These are phyloP conservation scores for Ennomos erosarius DNA, from an alignment of 2,888 invertebrate species.

Conservation along the genomic window DNA sequence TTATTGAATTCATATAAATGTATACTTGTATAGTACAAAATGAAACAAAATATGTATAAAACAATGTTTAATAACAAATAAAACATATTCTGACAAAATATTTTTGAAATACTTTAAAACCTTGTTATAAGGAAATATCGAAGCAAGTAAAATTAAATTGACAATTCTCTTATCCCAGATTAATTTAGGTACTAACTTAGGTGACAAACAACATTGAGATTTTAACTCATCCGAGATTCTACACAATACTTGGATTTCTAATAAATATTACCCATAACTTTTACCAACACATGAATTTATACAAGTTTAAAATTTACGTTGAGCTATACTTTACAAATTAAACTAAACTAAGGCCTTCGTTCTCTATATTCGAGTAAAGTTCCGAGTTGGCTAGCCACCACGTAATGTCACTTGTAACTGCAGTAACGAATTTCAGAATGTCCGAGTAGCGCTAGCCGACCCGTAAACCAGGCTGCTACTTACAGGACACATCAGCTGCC, in stretches of 20 bases:
- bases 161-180: neutral
- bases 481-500: too few species aligned
- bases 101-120: slow-evolving; percentile 5
- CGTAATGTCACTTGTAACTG: too few species aligned
- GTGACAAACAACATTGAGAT: slow-evolving; percentile 17
- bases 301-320: slow-evolving; percentile 28
- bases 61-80: slow-evolving; percentile 38
- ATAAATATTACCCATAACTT: slow-evolving; percentile 16
- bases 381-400: too few species aligned
- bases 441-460: too few species aligned
- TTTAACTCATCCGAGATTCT: slow-evolving; percentile 26
- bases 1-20: too few species aligned
- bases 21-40: slow-evolving; percentile 17
- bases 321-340: slow-evolving; percentile 33
- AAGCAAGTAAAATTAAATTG: slow-evolving; percentile 11
- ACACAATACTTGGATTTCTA: slow-evolving; percentile 10
- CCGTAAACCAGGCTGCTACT: too few species aligned
- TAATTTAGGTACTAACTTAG: neutral
- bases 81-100: slow-evolving; percentile 24
- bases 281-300: neutral
- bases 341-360: too few species aligned
- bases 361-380: too few species aligned
- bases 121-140: neutral
- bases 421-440: too few species aligned
- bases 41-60: slow-evolving; percentile 30